A percentile compares a stretch with the other conserved stretches of the same genome.
Evolutionary conservation across 2,113 vertebrate genomes (phyloP).

Genomic region (Triplophysa dalaica): DNA sequence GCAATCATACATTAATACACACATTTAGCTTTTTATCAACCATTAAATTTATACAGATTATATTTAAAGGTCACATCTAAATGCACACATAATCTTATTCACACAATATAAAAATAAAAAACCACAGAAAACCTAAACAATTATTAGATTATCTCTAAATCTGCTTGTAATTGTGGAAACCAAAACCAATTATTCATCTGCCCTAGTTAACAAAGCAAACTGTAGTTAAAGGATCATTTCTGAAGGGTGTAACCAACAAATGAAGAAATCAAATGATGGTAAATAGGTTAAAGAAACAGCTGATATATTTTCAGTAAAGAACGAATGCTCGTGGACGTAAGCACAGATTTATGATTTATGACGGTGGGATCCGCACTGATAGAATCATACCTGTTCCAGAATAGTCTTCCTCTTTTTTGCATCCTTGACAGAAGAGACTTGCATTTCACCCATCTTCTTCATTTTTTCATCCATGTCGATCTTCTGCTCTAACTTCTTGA

Average conservation of each 20-base stretch:
- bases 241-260: background rate
- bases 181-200: background rate
- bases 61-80: background rate
- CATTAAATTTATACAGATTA: background rate
- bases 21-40: constrained; percentile 1
- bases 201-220: background rate
- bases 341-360: too few species aligned
- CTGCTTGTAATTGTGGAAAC: background rate
- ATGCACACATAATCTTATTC: background rate
- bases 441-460: constrained; percentile 99
- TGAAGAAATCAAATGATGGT: background rate
- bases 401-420: constrained; percentile 96
- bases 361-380: too few species aligned
- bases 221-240: background rate
- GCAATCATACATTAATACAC: constrained; percentile 42
- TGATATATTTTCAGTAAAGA: too few species aligned
- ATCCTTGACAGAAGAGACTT: constrained; percentile 89
- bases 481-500: constrained; percentile 95
- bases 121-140: background rate
- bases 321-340: too few species aligned
- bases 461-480: constrained; percentile 99
- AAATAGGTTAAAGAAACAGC: background rate
- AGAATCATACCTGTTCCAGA: constrained; percentile 82
- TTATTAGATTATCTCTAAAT: background rate
- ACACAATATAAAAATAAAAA: background rate